Base-by-base conservation (phyloP, 1,140 invertebrate genomes). In the Phthorimaea operculella region DNA sequence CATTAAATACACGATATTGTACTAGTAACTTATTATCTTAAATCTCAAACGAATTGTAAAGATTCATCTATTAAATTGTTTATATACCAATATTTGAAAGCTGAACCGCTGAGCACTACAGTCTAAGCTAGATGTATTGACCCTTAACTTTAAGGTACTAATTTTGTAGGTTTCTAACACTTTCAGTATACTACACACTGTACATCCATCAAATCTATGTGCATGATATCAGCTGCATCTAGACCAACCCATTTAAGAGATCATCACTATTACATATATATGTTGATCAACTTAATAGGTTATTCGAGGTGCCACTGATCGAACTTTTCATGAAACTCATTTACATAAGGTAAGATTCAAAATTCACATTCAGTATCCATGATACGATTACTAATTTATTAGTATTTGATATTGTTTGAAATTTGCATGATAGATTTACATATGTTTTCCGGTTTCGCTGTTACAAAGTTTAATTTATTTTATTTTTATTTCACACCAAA, bases 61-160 rank as follows among this genome's bases (percentile, higher is more conserved):
- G 66, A 76, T 72, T 72, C 66, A 60, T 70, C 69, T 79, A 79
- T 62, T 58, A 64, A 64, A 64, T 62, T 55, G 39, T 63, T 67
- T 70, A 73, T 70, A 73, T 68, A 84, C 81, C 81, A 84, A 84
- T 84, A 84, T 84, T 84, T 59, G 80, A 84, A 84, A 84, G 81
- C 81, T 84, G 81, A 78, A 84, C 74, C 65, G 72, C 65, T 28
- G 21, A 64, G 62, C 62, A 67, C 76, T 79, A 83, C 64, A 52
- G 52, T 67, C 75, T 83, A 79, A 69, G 51, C 74, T 76, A 70
- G 63, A 71, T 70, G 69, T 75, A 70, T 72, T 72, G 53, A 71
- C 63, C 66, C 66, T 28, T 74, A 72, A 72, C 56, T 34, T 66
- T 74, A 70, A 74, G 55, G 57, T 73, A 70, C 68, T 77, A 74